phyloP scores from a whole-genome alignment of 2,113 vertebrate genomes.

The Oreocharis arfaki region DNA sequence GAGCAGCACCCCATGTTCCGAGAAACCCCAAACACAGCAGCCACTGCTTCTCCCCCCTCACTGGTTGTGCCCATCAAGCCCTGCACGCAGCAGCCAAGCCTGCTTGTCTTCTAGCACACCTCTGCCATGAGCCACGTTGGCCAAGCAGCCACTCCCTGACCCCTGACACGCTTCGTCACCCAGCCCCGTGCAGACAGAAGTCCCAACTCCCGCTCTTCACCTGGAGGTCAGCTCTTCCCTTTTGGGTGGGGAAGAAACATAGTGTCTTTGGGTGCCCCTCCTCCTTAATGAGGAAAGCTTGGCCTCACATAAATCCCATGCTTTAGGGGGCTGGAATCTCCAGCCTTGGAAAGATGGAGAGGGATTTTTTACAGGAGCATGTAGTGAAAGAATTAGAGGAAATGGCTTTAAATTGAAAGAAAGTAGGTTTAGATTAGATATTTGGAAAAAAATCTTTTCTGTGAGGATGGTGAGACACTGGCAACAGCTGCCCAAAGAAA shows the following conservation, averaged over 20 bases:
- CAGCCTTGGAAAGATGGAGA: neutral
- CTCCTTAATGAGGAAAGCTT: neutral
- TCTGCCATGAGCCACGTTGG: rapidly evolving
- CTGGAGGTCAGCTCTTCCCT: neutral
- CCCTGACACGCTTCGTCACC: neutral
- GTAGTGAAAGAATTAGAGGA: neutral
- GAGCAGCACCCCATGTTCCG: neutral
- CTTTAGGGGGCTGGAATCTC: neutral
- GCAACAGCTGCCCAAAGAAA: rapidly evolving
- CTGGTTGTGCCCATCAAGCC: neutral
- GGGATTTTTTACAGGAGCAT: neutral
- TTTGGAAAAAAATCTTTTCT: neutral
- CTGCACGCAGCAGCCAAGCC: neutral
- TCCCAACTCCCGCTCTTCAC: neutral
- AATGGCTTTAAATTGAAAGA: neutral
- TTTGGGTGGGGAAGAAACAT: neutral
- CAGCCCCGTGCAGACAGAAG: rapidly evolving
- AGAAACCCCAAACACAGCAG: neutral
- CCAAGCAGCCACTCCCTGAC: neutral
- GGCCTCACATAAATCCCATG: neutral
- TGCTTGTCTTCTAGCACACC: neutral
- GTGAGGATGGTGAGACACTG: neutral
- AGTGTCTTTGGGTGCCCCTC: neutral
- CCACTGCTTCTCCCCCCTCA: rapidly evolving
- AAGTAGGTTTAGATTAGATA: neutral